phyloP scores from a whole-genome alignment of 1,140 invertebrate species.

The Drosophila pseudoobscura region DNA sequence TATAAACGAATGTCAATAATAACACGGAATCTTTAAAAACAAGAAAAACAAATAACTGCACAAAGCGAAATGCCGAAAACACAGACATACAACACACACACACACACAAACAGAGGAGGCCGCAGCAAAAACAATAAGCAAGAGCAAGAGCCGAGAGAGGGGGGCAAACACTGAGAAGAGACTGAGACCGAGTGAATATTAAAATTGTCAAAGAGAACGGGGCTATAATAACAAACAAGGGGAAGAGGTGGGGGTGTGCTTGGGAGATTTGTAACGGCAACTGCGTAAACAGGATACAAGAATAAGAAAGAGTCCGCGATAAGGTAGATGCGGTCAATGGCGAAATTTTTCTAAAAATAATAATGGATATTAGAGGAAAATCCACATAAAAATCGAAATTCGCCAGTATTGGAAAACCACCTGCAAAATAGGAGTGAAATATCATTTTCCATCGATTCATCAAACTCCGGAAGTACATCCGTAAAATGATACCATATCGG shows the following conservation, averaged over 20 bases:
- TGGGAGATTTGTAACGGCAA: slow-evolving; percentile 1
- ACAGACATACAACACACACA: slow-evolving; percentile 18
- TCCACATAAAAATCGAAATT: too few species aligned
- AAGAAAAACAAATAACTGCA: slow-evolving; percentile 79
- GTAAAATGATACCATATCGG: neutral
- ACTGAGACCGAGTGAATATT: slow-evolving; percentile 2
- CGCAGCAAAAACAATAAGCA: slow-evolving; percentile 37
- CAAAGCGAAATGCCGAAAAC: slow-evolving; percentile 74
- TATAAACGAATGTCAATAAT: slow-evolving; percentile 70
- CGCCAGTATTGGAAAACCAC: too few species aligned
- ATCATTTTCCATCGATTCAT: too few species aligned
- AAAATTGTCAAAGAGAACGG: slow-evolving; percentile 27
- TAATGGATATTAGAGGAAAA: too few species aligned
- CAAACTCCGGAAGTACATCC: too few species aligned
- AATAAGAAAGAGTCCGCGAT: neutral
- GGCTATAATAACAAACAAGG: slow-evolving; percentile 14
- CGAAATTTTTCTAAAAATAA: too few species aligned
- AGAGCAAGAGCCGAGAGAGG: neutral
- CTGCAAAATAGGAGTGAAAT: too few species aligned
- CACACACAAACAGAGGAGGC: neutral
- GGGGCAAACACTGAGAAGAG: neutral
- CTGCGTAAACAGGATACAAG: neutral
- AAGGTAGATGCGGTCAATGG: too few species aligned
- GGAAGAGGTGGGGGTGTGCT: neutral
- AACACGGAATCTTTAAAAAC: slow-evolving; percentile 75